Evolutionary conservation across 2,113 vertebrate species (phyloP).

Genomic region (Phalacrocorax brasilianus): DNA sequence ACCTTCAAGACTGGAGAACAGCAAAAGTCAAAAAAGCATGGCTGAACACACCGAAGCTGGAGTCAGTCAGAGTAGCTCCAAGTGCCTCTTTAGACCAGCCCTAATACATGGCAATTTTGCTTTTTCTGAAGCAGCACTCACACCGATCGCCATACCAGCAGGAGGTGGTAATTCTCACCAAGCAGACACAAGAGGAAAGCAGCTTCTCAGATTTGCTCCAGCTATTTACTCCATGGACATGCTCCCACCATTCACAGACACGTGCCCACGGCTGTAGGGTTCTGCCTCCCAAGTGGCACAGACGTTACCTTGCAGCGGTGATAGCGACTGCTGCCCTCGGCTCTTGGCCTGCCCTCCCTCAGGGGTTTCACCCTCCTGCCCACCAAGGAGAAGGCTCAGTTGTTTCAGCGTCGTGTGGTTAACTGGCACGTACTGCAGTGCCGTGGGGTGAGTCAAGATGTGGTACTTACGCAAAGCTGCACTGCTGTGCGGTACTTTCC

Average conservation of each 20-base stretch:
- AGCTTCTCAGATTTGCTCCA: background rate
- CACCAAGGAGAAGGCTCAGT: background rate
- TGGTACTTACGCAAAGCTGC: background rate
- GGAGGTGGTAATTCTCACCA: fast-evolving
- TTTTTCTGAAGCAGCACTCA: background rate
- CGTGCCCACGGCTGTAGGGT: fast-evolving
- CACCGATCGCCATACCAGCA: fast-evolving
- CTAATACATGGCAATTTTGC: background rate
- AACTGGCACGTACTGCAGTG: background rate
- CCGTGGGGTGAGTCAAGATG: fast-evolving
- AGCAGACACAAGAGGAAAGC: background rate
- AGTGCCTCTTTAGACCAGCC: background rate
- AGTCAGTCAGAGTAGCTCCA: background rate
- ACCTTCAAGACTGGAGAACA: background rate
- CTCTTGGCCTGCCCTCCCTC: background rate
- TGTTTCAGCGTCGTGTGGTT: background rate
- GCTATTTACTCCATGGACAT: fast-evolving
- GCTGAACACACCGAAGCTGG: background rate
- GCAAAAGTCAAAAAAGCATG: background rate
- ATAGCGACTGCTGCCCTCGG: background rate
- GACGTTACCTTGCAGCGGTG: fast-evolving
- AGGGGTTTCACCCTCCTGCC: background rate
- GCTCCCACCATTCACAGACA: background rate
- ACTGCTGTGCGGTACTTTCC: background rate
- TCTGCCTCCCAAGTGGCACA: background rate